Base-by-base conservation (phyloP, 2,888 invertebrate genomes). In the Ceratothoa steindachneri region DNA sequence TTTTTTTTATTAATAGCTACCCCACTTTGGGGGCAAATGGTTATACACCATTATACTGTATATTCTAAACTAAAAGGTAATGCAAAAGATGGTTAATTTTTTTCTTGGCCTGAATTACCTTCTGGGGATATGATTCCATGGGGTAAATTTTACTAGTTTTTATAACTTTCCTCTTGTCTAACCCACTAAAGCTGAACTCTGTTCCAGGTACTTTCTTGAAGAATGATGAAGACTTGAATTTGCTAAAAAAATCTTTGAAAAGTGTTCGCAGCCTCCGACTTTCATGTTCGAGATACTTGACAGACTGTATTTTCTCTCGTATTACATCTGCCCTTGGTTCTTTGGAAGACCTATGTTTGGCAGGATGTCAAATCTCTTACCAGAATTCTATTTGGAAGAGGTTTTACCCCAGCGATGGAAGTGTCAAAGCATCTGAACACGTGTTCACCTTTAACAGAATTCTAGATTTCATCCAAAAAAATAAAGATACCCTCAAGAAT, bases 391-490 rank as follows among this genome's bases (percentile, higher is more conserved):
- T 90, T 51, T 89, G 89, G 55, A 88, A 88, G 78, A 88, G 88
- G 75, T 90, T 90, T 83, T 90, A 90, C 84, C 89, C 90, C 0
- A 77, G 80, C 24, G 80, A 77, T 2, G 81, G 82, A 7, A 83
- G 85, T 64, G 83, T 83, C 60, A 82, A 83, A 66, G 82, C 82
- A 72, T 91, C 90, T 65, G 89, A 90, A 81, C 89, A 89, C 81
- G 89, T 91, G 1, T 83, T 92, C 29, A 91, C 91, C 51, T 92
- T 91, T 82, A 87, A 87, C 80, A 90, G 89, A 82, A 85, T 91
- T 30, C 82, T 89, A 66, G 86, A 87, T 77, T 88, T 88, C 80
- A 85, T 91, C 66, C 84, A 84, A 69, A 83, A 84, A 0, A 88
- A 88, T 82, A 87, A 88, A 3, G 82, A 83, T 52, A 84, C 84